Conservation (phyloP, 2,888 invertebrate species). For the Mantis religiosa region DNA sequence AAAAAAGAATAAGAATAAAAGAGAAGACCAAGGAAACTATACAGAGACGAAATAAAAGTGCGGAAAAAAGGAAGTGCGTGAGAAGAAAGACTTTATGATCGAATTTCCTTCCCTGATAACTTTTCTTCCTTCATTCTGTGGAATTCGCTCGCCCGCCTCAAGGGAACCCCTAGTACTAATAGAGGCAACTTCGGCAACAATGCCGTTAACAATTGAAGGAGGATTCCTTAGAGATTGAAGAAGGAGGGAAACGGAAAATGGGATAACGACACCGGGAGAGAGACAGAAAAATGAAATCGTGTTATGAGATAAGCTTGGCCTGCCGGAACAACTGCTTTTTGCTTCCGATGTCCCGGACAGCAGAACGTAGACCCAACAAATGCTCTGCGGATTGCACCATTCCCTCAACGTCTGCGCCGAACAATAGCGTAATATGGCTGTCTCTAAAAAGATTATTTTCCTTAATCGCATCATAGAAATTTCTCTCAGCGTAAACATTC, state of each 20-base stretch:
- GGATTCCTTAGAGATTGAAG: constrained; percentile 3
- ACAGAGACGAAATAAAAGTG: background rate
- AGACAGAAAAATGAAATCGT: background rate
- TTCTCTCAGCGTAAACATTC: no score
- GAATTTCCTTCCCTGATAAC: constrained; percentile 7
- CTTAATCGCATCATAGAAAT: background rate
- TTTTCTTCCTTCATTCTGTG: background rate
- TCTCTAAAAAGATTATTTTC: background rate
- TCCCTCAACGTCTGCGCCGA: background rate
- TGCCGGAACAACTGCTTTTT: background rate
- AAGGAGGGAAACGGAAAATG: background rate
- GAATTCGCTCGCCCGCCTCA: constrained; percentile 3
- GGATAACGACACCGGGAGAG: background rate
- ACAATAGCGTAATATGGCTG: background rate
- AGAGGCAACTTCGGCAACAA: constrained; percentile 6
- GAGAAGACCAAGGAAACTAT: background rate
- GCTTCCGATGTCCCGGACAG: background rate
- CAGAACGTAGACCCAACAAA: background rate
- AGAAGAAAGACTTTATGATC: constrained; percentile 4
- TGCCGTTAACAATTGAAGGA: constrained; percentile 2
- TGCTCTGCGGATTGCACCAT: background rate
- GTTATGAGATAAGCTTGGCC: background rate
- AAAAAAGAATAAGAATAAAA: background rate
- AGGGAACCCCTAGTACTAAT: background rate
- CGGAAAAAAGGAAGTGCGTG: background rate